Evolutionary conservation across 2,797 vertebrate genomes (phyloP), one percentile per base, ranked within the genome.

Genomic region (Brachyrhaphis roseni): DNA sequence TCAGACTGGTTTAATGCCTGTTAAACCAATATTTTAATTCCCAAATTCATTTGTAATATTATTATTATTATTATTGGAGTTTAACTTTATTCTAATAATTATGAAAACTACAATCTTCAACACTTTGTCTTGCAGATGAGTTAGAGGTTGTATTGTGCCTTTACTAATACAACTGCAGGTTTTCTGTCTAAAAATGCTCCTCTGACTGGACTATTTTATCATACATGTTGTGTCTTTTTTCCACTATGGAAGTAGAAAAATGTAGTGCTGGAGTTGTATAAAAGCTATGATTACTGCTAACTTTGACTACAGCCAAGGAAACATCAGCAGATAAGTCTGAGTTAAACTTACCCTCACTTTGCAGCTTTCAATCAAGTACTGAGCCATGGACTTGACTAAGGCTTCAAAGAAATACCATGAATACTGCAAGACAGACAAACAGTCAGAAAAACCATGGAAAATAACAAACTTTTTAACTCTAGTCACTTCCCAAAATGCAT

Each of bases 331-430:
- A 83, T 64, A 75, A 47, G 26, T 51, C 41, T 10, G 70, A 85
- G 75, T 75, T 47, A 45, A 79, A 89, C 97, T 84, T 94, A 99
- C 98, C 97, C 98, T 99, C 64, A 99, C 96, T 95, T 98, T 99
- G 80, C 95, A 93, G 89, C 97, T 99, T 94, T 99, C 97, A 87
- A 99, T 97, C 95, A 99, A 92, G 91, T 98, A 97, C 90, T 99
- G 98, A 82, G 98, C 98, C 98, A 99, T 98, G 85, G 98, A 99
- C 92, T 99, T 99, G 90, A 99, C 97, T 87, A 99, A 92, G 82
- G 97, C 96, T 94, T 99, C 98, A 90, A 99, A 99, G 96, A 99
- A 99, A 96, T 98, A 99, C 98, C 98, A 99, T 0, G 98, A 99
- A 93, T 99, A 99, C 98, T 99, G 91, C 59, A 94, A 80, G 88